A percentile compares a stretch with the other conserved stretches of the same genome.
Conservation (phyloP, 2,113 vertebrate species). For the Acrocephalus kingi region DNA sequence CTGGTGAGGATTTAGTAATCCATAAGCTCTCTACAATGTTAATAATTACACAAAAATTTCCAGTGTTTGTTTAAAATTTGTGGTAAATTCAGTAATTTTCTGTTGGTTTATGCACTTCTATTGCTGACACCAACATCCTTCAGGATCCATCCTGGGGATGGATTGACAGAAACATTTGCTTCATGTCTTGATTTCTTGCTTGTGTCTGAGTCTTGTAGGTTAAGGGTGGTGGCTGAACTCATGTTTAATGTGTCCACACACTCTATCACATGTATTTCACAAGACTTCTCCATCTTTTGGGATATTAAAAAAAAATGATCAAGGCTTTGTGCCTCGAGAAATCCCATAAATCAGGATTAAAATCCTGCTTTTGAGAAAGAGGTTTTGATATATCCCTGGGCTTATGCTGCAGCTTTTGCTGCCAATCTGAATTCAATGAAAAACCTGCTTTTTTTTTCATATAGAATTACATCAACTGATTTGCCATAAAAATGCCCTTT, state of each 20-base stretch:
- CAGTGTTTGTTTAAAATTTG: not conserved
- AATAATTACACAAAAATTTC: not conserved
- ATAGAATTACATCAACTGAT: not conserved
- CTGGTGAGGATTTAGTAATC: constrained; percentile 20
- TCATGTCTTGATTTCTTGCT: not conserved
- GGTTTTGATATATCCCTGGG: not conserved
- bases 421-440: not conserved
- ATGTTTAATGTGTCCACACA: not conserved
- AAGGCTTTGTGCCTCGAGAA: not conserved
- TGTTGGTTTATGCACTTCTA: not conserved
- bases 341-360: not conserved
- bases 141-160: not conserved
- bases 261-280: not conserved
- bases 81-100: not conserved
- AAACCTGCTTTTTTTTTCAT: not conserved
- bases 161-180: not conserved
- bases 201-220: not conserved
- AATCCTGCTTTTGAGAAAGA: not conserved
- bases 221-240: not conserved
- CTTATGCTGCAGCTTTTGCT: not conserved
- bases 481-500: not conserved
- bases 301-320: not conserved
- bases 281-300: not conserved
- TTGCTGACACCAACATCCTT: not conserved
- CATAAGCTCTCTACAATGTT: not conserved